Base-by-base conservation (phyloP, 2,888 invertebrate species). In the Brachyptera putata region DNA sequence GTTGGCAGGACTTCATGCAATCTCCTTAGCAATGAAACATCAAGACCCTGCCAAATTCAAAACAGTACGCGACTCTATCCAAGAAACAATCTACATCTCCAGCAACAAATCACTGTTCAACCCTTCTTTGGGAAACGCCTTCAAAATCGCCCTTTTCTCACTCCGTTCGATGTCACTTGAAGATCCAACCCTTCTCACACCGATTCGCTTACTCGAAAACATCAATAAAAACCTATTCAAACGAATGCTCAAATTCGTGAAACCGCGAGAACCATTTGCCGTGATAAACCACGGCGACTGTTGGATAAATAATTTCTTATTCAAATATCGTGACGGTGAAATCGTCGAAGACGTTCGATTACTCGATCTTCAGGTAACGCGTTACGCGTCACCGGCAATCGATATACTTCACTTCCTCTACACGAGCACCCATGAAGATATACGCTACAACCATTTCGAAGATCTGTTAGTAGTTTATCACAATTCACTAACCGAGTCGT, bases 381-480 rank as follows among this genome's bases (percentile, higher is more conserved):
- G 69, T 14, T 69, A 67, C 57, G 63, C 65, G 7, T 68, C 68
- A 1, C 63, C 66, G 1, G 67, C 65, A 3, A 65, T 66, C 7
- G 69, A 68, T 48, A 62, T 69, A 5, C 64, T 69, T 7, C 66
- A 67, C 57, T 66, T 69, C 58, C 46, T 68, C 13, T 66, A 66
- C 63, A 67, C 67, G 11, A 67, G 68, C 56, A 63, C 67, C 5
- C 64, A 62, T 14, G 62, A 65, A 3, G 64, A 65, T 13, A 49
- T 68, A 14, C 61, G 68, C 4, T 39, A 61, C 5, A 50, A 60
- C 11, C 65, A 69, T 49, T 61, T 64, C 43, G 66, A 69, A 22
- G 64, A 65, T 1, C 63, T 70, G 4, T 65, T 71, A 39, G 46
- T 64, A 13, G 60, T 63, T 11, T 71, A 71, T 60, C 66, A 68